Conservation (phyloP, 2,113 vertebrate species). For the Cinclus cinclus region DNA sequence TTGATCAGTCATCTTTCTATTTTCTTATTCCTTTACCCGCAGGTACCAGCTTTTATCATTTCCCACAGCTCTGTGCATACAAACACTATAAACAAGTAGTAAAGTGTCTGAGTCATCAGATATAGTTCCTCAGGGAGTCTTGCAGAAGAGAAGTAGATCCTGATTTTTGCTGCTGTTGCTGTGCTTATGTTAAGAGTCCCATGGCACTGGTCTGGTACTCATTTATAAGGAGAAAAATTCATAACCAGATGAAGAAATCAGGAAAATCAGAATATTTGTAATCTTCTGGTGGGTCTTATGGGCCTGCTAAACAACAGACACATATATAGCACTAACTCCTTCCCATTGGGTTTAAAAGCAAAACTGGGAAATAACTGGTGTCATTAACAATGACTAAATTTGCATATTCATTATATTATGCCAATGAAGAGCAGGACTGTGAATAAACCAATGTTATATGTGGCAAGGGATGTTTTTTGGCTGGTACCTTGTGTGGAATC, state of each 20-base stretch:
- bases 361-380: slow-evolving; percentile 13
- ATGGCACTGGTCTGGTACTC: background rate
- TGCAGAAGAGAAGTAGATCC: slow-evolving; percentile 32
- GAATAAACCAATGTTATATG: slow-evolving; percentile 44
- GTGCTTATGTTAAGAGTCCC: slow-evolving; percentile 44
- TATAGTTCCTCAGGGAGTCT: slow-evolving; percentile 12
- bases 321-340: background rate
- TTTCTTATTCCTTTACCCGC: slow-evolving; percentile 44
- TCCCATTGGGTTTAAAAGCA: slow-evolving; percentile 3
- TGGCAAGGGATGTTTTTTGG: slow-evolving; percentile 35
- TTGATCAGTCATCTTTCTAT: slow-evolving; percentile 57
- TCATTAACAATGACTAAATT: slow-evolving; percentile 28
- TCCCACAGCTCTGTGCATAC: slow-evolving; percentile 38
- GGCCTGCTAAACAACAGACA: background rate
- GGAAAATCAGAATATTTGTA: slow-evolving; percentile 8
- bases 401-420: slow-evolving; percentile 43
- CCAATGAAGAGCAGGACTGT: slow-evolving; percentile 23
- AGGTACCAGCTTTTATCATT: slow-evolving; percentile 58
- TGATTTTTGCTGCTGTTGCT: slow-evolving; percentile 40
- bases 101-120: slow-evolving; percentile 57
- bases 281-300: background rate
- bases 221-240: slow-evolving; percentile 2
- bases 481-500: background rate
- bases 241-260: slow-evolving; percentile 3
- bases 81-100: slow-evolving; percentile 58